These are phyloP conservation scores for Muricea muricata DNA, from an alignment of 92 coral and sea anemone species.

Conservation along the genomic window DNA sequence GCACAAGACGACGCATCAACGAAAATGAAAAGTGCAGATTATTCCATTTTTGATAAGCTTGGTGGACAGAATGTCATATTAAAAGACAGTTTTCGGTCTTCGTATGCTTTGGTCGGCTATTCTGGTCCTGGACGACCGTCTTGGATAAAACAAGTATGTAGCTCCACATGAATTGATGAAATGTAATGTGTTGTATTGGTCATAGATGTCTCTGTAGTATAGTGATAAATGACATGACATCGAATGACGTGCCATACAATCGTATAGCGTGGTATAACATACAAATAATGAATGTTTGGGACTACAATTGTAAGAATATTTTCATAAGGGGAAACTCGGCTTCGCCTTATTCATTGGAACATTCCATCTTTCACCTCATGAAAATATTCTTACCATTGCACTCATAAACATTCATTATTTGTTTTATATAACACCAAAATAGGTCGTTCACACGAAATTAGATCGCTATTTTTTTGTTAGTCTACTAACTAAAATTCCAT, in stretches of 20 bases:
- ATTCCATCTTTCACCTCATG: no score
- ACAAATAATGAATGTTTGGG: no score
- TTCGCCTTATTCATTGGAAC: no score
- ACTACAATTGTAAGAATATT: background rate
- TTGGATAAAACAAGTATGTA: conserved; percentile 25
- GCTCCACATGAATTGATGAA: background rate
- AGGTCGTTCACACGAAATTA: no score
- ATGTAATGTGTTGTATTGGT: background rate
- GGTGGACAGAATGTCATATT: conserved; percentile 15
- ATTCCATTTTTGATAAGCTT: background rate
- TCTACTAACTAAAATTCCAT: no score
- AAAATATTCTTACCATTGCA: no score
- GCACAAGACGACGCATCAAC: background rate
- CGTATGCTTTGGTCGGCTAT: conserved; percentile 29
- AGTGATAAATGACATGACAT: background rate
- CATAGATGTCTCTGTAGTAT: background rate
- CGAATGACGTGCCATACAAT: background rate
- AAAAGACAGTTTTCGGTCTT: conserved; percentile 14
- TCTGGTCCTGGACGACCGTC: conserved; percentile 26
- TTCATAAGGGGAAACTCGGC: background rate
- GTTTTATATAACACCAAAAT: no score
- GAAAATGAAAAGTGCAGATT: conserved; percentile 3
- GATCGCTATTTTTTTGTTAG: no score
- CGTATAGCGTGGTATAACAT: no score
- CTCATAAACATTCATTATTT: no score